Evolutionary conservation across 2,113 vertebrate genomes (phyloP).

Genomic region (Delphinus delphis): DNA sequence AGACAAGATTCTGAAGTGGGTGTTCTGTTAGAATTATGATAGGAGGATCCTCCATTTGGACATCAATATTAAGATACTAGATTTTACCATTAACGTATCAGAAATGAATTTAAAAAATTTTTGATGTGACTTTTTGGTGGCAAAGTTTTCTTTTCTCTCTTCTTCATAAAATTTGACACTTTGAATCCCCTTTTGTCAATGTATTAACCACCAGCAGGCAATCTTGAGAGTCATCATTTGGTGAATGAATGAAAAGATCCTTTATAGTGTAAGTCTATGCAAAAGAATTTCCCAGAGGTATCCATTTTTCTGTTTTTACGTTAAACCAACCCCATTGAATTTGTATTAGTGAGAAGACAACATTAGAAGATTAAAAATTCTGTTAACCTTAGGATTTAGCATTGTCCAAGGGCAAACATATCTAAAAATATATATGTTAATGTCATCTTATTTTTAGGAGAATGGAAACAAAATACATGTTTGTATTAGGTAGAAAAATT

Average conservation of each 20-base stretch:
- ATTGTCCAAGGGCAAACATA: neutral
- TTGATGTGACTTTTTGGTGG: constrained; percentile 51
- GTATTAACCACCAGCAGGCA: constrained; percentile 55
- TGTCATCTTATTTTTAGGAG: neutral
- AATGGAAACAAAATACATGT: constrained; percentile 24
- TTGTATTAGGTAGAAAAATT: constrained; percentile 49
- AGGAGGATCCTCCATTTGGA: neutral
- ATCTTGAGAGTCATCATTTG: constrained; percentile 47
- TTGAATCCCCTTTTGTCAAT: constrained; percentile 56
- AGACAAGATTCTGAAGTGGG: neutral
- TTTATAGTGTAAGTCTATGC: constrained; percentile 34
- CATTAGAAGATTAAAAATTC: constrained; percentile 56
- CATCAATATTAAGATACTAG: constrained; percentile 38
- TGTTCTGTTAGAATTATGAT: neutral
- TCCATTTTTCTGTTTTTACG: constrained; percentile 57
- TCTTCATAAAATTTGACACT: constrained; percentile 64
- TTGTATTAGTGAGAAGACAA: constrained; percentile 46
- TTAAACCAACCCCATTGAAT: constrained; percentile 60
- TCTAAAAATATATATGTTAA: neutral
- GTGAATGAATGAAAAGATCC: constrained; percentile 48
- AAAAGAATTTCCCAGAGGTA: constrained; percentile 41
- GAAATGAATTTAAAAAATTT: constrained; percentile 59
- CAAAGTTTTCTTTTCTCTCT: constrained; percentile 41
- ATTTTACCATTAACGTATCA: constrained; percentile 67
- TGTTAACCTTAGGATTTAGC: constrained; percentile 11